Base-by-base conservation (phyloP, 2,113 vertebrate species). In the Leptobrachium ailaonicum region DNA sequence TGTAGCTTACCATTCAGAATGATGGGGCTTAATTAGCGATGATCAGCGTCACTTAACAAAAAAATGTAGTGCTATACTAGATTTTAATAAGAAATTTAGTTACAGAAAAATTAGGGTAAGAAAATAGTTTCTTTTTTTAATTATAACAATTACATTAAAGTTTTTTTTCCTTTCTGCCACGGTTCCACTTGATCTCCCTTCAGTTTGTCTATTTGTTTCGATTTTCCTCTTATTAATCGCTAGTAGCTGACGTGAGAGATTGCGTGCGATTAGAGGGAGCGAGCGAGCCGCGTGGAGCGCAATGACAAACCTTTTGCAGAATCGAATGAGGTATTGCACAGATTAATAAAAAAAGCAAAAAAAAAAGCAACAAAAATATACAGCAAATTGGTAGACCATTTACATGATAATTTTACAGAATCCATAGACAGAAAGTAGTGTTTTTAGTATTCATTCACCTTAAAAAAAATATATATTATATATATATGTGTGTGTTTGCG, bases 281-380 rank as follows among this genome's bases (percentile, higher is more conserved):
- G 88, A 90, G 88, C 90, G 88, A 90, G 88, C 89, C 92, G 89
- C 88, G 90, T 88, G 89, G 89, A 95, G 88, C 85, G 91, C 91
- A 90, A 92, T 91, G 92, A 94, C 90, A 91, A 95, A 95, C 92
- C 9, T 87, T 89, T 93, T 93, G 95, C 90, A 94, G 20, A 93
- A 95, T 94, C 95, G 95, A 95, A 96, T 96, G 95, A 97, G 96
- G 95, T 98, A 98, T 99, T 98, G 96, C 96, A 98, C 96, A 95
- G 94, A 96, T 95, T 95, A 94, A 94, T 94, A 87, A 90, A 94
- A 93, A 78, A 95, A 91, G 20, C 20, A 32, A 32, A 88, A 91
- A 92, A 87, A 76, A 94, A 95, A 91, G 94, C 93, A 94, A 96
- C 95, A 97, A 98, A 98, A 98, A 98, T 97, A 97, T 95, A 96